Percentiles rank a stretch among this genome's conserved stretches.
Evolutionary conservation across 2,888 invertebrate genomes (phyloP).

Genomic region (Magallana nippona): DNA sequence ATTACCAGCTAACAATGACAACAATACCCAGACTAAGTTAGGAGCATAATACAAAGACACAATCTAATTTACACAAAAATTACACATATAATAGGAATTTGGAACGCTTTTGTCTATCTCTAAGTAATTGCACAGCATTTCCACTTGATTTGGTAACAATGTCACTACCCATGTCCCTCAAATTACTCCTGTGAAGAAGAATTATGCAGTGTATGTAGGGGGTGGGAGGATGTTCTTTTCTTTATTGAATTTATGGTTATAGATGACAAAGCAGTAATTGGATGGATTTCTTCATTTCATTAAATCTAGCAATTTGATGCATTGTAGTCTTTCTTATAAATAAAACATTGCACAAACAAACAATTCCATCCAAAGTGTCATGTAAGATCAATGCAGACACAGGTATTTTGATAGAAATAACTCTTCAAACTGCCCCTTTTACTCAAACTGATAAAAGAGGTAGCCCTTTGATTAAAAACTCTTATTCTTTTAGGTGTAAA

Average conservation of each 20-base stretch:
- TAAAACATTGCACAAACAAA: no score
- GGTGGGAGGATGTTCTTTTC: background rate
- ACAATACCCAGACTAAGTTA: background rate
- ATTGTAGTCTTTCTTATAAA: no score
- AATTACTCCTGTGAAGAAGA: background rate
- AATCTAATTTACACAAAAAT: background rate
- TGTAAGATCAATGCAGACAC: background rate
- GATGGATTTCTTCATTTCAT: no score
- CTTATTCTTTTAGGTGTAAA: background rate
- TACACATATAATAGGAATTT: no score
- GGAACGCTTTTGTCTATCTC: no score
- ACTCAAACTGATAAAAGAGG: background rate
- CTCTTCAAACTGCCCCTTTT: background rate
- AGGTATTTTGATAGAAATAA: background rate
- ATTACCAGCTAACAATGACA: background rate
- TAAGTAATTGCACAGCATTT: background rate
- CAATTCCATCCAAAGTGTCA: no score
- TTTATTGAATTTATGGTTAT: background rate
- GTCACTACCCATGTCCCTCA: background rate
- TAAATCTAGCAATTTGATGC: no score
- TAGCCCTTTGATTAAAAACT: background rate
- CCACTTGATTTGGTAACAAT: background rate
- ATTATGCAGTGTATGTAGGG: background rate
- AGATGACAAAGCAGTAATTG: no score
- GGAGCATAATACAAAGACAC: background rate